Base-by-base conservation (phyloP, 2,888 invertebrate genomes). In the Strigamia maritima region DNA sequence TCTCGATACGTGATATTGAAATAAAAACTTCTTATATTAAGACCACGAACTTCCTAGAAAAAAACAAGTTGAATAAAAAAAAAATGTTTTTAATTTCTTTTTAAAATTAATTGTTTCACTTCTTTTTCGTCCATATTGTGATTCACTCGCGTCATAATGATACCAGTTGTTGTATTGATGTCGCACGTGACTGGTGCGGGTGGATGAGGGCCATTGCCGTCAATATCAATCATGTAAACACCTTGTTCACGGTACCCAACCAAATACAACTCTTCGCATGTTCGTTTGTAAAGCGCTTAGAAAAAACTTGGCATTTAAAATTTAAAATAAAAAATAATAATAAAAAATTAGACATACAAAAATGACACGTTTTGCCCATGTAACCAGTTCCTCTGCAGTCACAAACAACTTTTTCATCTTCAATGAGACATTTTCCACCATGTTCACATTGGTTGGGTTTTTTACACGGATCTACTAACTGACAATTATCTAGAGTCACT, bases 331-430 rank as follows among this genome's bases (percentile, higher is more conserved):
- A 12, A 40, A 38, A 40, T 16, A 1, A 70, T 26, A 80, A 79
- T 26, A 49, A 65, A 74, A 65, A 65, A 10, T 24, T 24, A 76
- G 44, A 84, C 86, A 87, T 84, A 90, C 90, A 88, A 83, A 97
- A 97, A 85, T 97, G 97, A 83, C 97, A 97, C 84, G 95, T 95
- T 84, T 94, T 93, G 12, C 97, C 97, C 75, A 93, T 93, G 84
- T 97, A 97, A 0, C 95, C 95, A 4, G 95, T 95, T 81, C 91
- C 92, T 70, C 92, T 91, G 86, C 97, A 97, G 84, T 97, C 94
- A 85, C 97, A 97, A 38, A 92, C 92, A 70, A 96, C 91, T 79
- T 92, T 89, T 83, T 95, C 94, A 85, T 95, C 94, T 84, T 93
- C 91, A 0, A 96, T 94, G 28, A 94, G 93, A 86, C 97, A 97